Base-by-base conservation (phyloP, 2,113 vertebrate genomes). In the Sclerurus mexicanus region DNA sequence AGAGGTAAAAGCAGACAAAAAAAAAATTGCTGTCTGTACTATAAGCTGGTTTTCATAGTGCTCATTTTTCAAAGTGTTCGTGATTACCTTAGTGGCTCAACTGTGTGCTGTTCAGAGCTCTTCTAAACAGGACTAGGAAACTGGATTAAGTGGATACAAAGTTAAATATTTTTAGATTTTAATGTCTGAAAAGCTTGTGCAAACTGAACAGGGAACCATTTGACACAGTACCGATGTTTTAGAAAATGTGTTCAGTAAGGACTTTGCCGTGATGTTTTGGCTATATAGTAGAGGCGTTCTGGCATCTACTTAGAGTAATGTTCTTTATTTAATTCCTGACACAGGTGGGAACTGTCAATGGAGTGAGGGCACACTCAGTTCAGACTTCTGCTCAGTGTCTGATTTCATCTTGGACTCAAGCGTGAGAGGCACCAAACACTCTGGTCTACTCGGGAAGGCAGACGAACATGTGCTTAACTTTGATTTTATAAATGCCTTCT, bases 351-450 rank as follows among this genome's bases (percentile, higher is more conserved):
- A 25, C 5, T 69, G 31, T 35, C 52, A 44, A 0, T 52, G 35
- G 9, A 42, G 14, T 0, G 9, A n/a, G 23, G 44, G 17, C 67
- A 56, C 6, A 2, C 35, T 89, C 0, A 0, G 7, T 69, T 25
- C n/a, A 63, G 33, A 23, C 59, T 79, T 87, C 49, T 91, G 8
- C 82, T 84, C 2, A 2, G 59, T 42, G 11, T 44, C 35, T 67
- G 39, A 33, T 66, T 77, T 86, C 53, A 73, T 83, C 50, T 23
- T 83, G 62, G 49, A 8, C 22, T 85, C 40, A 76, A 79, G 22
- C 0, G 0, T 69, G 59, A 2, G 2, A 73, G 25, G 18, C 59
- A 93, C 21, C 37, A 44, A 82, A 44, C 44, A 49, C 19, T 23
- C 68, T 33, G 20, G 14, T 37, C 46, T 44, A 4, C 84, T 85